phyloP scores from a whole-genome alignment of 2,113 vertebrate genomes.

The Myodes glareolus region DNA sequence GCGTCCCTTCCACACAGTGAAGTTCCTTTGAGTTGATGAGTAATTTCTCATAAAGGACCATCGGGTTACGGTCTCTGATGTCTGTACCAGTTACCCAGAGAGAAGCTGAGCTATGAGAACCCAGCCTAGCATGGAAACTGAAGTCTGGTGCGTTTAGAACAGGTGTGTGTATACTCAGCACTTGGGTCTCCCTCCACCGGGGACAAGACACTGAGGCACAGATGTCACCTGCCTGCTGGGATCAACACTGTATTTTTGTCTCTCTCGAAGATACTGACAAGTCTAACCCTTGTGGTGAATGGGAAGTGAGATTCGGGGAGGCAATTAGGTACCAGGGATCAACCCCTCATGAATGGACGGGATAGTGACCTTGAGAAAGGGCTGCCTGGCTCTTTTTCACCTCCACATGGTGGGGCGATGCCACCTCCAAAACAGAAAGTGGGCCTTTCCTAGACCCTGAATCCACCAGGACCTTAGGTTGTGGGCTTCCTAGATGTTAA shows the following conservation, averaged over 20 bases:
- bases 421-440: neutral
- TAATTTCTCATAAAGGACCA: neutral
- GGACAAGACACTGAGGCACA: neutral
- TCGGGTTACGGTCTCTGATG: neutral
- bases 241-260: neutral
- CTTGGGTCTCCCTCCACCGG: neutral
- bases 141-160: neutral
- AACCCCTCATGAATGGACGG: neutral
- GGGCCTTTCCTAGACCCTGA: neutral
- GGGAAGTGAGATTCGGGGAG: neutral
- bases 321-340: no score
- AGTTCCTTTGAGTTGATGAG: neutral
- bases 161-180: rapidly evolving
- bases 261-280: neutral
- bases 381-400: neutral
- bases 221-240: rapidly evolving
- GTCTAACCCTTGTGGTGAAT: neutral
- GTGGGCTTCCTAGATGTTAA: neutral
- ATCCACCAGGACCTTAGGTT: neutral
- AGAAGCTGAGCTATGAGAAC: neutral
- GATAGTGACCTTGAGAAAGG: neutral
- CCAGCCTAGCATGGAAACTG: neutral
- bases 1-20: rapidly evolving
- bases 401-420: rapidly evolving
- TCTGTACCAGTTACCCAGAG: no score